A percentile compares a stretch with the other conserved stretches of the same genome.
Conservation (phyloP, 37 sponge, comb jelly and placozoan genomes). For the Oscarella lobularis region DNA sequence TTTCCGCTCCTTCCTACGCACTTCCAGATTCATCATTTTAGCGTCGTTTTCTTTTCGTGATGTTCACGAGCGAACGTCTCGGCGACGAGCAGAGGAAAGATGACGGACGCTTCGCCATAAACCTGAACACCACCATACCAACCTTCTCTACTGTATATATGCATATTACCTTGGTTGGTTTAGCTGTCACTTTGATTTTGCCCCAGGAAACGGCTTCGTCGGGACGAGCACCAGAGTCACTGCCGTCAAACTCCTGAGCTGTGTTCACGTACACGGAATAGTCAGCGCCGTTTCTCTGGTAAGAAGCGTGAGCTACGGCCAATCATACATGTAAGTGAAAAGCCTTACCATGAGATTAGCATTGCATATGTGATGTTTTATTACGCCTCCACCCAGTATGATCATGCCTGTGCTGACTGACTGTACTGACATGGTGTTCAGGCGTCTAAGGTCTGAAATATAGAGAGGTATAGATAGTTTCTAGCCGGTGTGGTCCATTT, state of each 20-base stretch:
- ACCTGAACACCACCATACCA: slow-evolving; percentile 23
- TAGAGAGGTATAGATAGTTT: background rate
- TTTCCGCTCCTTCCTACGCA: too few relatives aligned
- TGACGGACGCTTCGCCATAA: slow-evolving; percentile 59
- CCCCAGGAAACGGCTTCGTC: slow-evolving; percentile 99
- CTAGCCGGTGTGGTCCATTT: background rate
- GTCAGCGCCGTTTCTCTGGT: slow-evolving; percentile 92
- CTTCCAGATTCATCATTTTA: too few relatives aligned
- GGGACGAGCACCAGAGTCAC: slow-evolving; percentile 93
- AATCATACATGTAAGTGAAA: slow-evolving; percentile 4
- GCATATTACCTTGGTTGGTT: slow-evolving; percentile 66
- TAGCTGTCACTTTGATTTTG: slow-evolving; percentile 68
- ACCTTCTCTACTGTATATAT: too few relatives aligned
- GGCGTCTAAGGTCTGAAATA: slow-evolving; percentile 58
- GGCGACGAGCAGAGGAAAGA: slow-evolving; percentile 88
- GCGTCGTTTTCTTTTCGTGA: too few relatives aligned
- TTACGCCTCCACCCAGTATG: slow-evolving; percentile 91
- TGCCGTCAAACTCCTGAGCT: slow-evolving; percentile 95
- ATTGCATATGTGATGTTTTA: slow-evolving; percentile 97
- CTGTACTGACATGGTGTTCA: slow-evolving; percentile 63
- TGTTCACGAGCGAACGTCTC: slow-evolving; percentile 74
- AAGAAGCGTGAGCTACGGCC: background rate
- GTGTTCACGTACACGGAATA: slow-evolving; percentile 96
- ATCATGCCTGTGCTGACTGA: slow-evolving; percentile 90
- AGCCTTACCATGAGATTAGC: slow-evolving; percentile 89